Evolutionary conservation across 2,888 invertebrate species (phyloP).

Genomic region (Metallyticus violacea): DNA sequence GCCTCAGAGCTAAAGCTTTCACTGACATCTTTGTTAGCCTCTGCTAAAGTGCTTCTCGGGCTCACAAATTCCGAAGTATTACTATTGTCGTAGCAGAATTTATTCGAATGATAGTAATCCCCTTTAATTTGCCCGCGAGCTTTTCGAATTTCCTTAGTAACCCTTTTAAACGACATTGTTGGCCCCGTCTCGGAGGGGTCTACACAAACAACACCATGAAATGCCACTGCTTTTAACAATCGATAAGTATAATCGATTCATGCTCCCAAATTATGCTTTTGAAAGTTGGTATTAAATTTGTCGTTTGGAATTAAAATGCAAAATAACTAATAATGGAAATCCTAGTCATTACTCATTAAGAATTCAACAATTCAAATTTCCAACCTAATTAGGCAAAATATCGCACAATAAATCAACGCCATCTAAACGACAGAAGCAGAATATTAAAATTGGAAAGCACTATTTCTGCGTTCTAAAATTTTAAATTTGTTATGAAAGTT

Average conservation of each 20-base stretch:
- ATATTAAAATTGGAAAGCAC: too few relatives aligned
- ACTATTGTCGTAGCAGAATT: neutral
- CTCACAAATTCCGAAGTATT: neutral
- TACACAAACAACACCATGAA: constrained; percentile 25
- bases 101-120: neutral
- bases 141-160: constrained; percentile 39
- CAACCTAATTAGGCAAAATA: too few relatives aligned
- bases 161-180: constrained; percentile 43
- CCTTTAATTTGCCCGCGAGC: constrained; percentile 41
- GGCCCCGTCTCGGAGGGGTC: constrained; percentile 33
- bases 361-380: too few relatives aligned
- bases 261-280: too few relatives aligned
- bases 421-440: too few relatives aligned
- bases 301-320: too few relatives aligned
- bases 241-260: neutral
- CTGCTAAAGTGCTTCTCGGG: neutral
- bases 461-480: too few relatives aligned
- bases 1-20: neutral
- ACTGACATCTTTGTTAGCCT: constrained; percentile 22
- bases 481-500: too few relatives aligned
- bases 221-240: neutral
- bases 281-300: too few relatives aligned
- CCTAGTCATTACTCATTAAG: too few relatives aligned
- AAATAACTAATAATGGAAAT: too few relatives aligned
- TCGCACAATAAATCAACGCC: too few relatives aligned